Conservation (phyloP, 2,888 invertebrate species). For the Rotaria sp. region DNA sequence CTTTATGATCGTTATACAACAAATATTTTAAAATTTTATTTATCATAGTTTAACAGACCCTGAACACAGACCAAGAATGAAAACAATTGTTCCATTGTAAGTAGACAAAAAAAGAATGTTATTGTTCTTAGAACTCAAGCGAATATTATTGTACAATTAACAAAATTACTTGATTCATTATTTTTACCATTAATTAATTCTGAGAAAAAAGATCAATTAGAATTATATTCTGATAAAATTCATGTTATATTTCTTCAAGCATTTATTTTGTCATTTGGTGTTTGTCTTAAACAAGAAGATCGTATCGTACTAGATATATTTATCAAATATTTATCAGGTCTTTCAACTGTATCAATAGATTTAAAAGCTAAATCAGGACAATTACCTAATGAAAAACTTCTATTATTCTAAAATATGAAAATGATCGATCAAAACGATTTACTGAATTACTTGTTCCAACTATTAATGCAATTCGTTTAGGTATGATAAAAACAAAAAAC, state of each 20-base stretch:
- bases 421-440: conserved; percentile 66
- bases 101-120: neutral
- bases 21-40: conserved; percentile 66
- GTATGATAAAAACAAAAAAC: conserved; percentile 47
- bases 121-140: conserved; percentile 33
- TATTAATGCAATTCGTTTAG: conserved; percentile 73
- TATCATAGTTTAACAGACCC: conserved; percentile 68
- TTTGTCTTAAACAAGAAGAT: conserved; percentile 66
- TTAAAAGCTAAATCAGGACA: conserved; percentile 6
- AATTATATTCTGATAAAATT: conserved; percentile 58
- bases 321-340: conserved; percentile 63
- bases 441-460: conserved; percentile 81
- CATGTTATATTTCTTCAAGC: conserved; percentile 68
- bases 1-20: conserved; percentile 72
- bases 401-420: conserved; percentile 69
- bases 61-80: conserved; percentile 63
- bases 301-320: conserved; percentile 70
- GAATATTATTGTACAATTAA: neutral
- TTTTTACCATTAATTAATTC: conserved; percentile 58
- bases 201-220: conserved; percentile 45
- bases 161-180: conserved; percentile 34
- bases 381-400: conserved; percentile 66
- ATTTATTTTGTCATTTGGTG: conserved; percentile 77
- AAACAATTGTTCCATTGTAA: conserved; percentile 69
- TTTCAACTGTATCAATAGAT: conserved; percentile 48